phyloP scores from a whole-genome alignment of 2,888 invertebrate species.

The Xanthia togata region DNA sequence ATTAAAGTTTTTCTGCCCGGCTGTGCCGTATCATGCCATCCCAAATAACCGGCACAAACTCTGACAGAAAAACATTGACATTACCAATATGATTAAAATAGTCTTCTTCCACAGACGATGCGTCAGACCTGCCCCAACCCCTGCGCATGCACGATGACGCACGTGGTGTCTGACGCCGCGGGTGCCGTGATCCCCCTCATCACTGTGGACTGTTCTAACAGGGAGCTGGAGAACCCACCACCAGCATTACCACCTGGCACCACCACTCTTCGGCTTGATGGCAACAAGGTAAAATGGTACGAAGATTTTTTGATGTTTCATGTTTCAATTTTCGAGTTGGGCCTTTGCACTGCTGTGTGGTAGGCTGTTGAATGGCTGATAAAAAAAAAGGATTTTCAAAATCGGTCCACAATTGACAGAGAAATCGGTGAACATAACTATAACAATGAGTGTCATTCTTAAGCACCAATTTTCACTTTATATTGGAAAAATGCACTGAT shows the following conservation, averaged over 20 bases:
- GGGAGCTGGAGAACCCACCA: conserved; percentile 91
- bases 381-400: too few species aligned
- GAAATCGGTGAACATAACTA: too few species aligned
- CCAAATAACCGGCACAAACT: not conserved
- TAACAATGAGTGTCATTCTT: too few species aligned
- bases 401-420: too few species aligned
- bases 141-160: conserved; percentile 92
- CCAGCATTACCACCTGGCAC: conserved; percentile 91
- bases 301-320: conserved; percentile 67
- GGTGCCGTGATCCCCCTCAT: conserved; percentile 91
- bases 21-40: not conserved
- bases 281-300: conserved; percentile 91
- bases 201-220: conserved; percentile 92
- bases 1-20: not conserved
- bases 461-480: too few species aligned
- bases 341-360: not conserved
- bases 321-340: not conserved
- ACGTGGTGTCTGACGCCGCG: conserved; percentile 90
- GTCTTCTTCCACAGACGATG: conserved; percentile 82
- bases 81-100: not conserved
- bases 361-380: not conserved
- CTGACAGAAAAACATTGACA: not conserved
- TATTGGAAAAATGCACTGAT: too few species aligned
- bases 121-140: conserved; percentile 91
- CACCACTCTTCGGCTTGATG: conserved; percentile 91